Evolutionary conservation across 1,140 invertebrate species (phyloP), one percentile per base, ranked within the genome.

Genomic region (Antheraea mylitta): DNA sequence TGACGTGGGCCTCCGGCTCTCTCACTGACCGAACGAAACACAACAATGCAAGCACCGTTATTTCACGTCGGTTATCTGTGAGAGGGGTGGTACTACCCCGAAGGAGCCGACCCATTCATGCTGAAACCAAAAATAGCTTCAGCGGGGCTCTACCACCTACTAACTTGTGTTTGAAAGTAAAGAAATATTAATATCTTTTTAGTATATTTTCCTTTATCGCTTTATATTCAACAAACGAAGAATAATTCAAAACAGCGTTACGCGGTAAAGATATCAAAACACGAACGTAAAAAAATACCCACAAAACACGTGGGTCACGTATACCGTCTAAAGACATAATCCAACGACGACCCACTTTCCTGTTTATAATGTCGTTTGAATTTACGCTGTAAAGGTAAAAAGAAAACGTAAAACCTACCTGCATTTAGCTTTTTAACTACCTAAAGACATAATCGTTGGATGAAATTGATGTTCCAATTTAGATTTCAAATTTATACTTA

Each of bases 301-400:
- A n/a, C 18, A 66, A 66, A 66, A 66, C 48, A 58, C 64, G 42
- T 66, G n/a, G 45, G 64, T 30, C 64, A 66, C 48, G 64, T 58
- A 53, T 18, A 66, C 3, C 36, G 5, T 66, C 45, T 22, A 58
- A 66, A 66, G 64, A 58, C 42, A 19, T 66, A 66, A 66, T 66
- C 64, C 64, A n/a, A 58, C 13, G n/a, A 16, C 64, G 64, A 66
- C 64, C 64, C 58, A 64, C 64, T 48, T 66, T 66, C 64, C 18
- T 64, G 45, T 36, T 58, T 66, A 66, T 53, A 66, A 66, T 58
- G 64, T 38, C 30, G 37, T 66, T 58, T 66, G 64, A 16, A 66
- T 58, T 48, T 48, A 4, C 8, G 18, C 45, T 16, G 16, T n/a
- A 9, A 65, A 65, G 18, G 38, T 65, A 18, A 19, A 65, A 65